These are phyloP conservation scores for Clitarchus hookeri DNA, from an alignment of 2,888 invertebrate genomes.

Conservation along the genomic window DNA sequence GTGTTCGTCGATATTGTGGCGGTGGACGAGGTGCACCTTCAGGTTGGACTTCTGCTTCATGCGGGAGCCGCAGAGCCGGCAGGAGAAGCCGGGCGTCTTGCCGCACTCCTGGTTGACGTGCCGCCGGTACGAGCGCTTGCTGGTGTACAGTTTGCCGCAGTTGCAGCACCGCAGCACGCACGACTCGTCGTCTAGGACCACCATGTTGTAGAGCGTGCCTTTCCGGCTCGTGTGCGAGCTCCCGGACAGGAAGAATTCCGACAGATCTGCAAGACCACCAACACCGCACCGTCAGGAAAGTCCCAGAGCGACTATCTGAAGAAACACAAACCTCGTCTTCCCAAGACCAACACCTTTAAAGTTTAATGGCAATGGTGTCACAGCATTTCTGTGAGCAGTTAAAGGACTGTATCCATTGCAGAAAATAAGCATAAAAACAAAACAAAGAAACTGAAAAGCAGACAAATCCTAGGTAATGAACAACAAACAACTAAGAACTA, in stretches of 20 bases:
- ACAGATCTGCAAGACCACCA: neutral
- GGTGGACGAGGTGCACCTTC: conserved; percentile 29
- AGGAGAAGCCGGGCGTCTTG: conserved; percentile 53
- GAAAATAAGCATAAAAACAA: no score
- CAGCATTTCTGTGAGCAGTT: no score
- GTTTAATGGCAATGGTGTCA: no score
- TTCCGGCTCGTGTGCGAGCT: neutral
- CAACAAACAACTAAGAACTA: no score
- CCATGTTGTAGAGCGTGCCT: conserved; percentile 19
- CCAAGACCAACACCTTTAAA: no score
- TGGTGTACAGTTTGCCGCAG: conserved; percentile 49
- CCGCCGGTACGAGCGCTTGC: conserved; percentile 49
- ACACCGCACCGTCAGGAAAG: neutral
- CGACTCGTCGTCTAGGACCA: neutral
- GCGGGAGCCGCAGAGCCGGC: conserved; percentile 44
- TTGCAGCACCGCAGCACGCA: conserved; percentile 45
- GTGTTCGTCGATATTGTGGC: neutral
- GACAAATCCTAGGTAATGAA: no score
- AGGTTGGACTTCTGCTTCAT: conserved; percentile 33
- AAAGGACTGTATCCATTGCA: no score
- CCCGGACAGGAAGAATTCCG: neutral
- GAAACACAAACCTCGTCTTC: no score
- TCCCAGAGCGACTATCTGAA: neutral
- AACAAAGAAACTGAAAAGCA: no score
- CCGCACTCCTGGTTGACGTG: conserved; percentile 63